These are phyloP conservation scores for Dromiciops gliroides DNA, from an alignment of 2,113 vertebrate species.

Conservation along the genomic window DNA sequence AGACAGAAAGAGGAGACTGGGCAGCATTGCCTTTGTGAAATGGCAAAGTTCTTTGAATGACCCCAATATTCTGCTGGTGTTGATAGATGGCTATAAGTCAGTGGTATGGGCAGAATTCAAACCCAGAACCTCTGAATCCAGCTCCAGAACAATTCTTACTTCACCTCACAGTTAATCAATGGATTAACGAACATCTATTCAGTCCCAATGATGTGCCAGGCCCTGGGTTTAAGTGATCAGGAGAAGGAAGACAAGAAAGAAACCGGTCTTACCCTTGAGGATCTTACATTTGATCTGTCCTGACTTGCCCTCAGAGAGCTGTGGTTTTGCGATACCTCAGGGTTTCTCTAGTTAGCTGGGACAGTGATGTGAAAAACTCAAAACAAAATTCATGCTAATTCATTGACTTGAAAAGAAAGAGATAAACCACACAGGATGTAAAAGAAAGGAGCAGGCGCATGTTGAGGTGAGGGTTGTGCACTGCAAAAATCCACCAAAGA, in stretches of 20 bases:
- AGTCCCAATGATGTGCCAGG: not conserved
- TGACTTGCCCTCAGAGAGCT: not conserved
- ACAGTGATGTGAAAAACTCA: not conserved
- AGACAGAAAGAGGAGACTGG: not conserved
- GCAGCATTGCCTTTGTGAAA: not conserved
- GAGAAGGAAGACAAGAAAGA: not conserved
- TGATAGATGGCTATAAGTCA: not conserved
- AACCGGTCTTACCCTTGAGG: not conserved
- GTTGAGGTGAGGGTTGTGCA: not conserved
- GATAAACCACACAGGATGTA: not conserved
- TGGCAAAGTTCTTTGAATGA: not conserved
- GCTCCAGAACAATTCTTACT: not conserved
- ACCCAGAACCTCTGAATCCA: not conserved
- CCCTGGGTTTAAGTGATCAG: not conserved
- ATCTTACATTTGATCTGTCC: not conserved
- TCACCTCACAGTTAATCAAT: not conserved
- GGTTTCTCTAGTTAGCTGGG: not conserved
- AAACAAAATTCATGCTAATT: conserved; percentile 2
- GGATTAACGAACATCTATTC: not conserved
- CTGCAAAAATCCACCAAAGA: not conserved
- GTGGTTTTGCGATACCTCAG: not conserved
- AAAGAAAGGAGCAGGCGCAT: not conserved
- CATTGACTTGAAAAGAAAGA: not conserved
- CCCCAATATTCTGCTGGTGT: not conserved
- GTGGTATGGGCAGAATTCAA: not conserved